phyloP scores from a whole-genome alignment of 2,797 vertebrate species.

The Babyrousa celebensis region DNA sequence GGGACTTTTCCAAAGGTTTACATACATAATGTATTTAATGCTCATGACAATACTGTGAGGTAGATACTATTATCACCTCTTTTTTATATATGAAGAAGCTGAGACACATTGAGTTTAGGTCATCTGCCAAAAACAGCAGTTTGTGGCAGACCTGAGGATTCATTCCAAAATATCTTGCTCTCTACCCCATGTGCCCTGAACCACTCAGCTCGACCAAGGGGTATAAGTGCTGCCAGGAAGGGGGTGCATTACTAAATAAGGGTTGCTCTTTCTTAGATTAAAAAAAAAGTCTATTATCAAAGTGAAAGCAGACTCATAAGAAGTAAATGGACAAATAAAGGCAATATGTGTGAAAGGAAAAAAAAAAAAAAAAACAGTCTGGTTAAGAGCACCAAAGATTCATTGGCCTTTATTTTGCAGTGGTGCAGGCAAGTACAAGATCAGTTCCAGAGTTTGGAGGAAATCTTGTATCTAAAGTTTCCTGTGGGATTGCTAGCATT shows the following conservation, averaged over 20 bases:
- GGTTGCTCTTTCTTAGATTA: neutral
- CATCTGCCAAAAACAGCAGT: neutral
- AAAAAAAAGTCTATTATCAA: neutral
- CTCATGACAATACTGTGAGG: neutral
- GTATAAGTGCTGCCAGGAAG: rapidly evolving
- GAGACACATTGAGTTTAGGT: neutral
- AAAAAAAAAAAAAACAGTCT: neutral
- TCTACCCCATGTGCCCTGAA: too few species aligned
- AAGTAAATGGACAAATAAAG: neutral
- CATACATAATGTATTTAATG: neutral
- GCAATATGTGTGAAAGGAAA: neutral
- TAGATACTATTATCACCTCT: neutral
- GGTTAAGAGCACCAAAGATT: rapidly evolving
- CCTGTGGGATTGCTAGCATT: neutral
- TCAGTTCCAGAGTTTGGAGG: rapidly evolving
- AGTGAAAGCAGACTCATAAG: neutral
- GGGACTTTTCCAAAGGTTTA: neutral
- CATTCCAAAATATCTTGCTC: neutral
- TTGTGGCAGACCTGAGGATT: neutral
- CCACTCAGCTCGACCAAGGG: rapidly evolving
- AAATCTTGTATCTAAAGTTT: neutral
- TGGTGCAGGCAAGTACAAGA: rapidly evolving
- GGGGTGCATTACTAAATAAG: neutral
- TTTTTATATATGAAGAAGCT: neutral
- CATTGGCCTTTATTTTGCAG: neutral